These are phyloP conservation scores for Mystacides longicornis DNA, from an alignment of 2,888 invertebrate species.

Conservation along the genomic window DNA sequence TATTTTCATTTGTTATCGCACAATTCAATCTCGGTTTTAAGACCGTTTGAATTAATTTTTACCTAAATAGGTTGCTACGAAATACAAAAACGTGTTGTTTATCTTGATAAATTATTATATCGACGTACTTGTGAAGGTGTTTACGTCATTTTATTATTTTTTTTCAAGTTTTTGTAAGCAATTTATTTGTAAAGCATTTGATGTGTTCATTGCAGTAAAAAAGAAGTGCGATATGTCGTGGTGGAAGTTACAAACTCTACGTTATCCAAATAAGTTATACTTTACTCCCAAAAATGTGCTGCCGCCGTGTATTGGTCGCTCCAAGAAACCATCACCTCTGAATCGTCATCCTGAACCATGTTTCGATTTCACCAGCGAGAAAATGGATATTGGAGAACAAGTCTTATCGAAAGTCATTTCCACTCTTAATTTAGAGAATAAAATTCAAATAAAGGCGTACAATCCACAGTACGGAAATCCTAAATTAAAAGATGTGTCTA, in stretches of 20 bases:
- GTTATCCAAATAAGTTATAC: slow-evolving; percentile 14
- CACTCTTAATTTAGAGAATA: slow-evolving; percentile 8
- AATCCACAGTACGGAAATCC: background rate
- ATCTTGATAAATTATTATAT: no score
- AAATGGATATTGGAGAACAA: background rate
- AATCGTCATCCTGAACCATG: background rate
- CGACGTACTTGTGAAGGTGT: no score
- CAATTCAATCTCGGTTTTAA: no score
- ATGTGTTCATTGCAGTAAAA: slow-evolving; percentile 21
- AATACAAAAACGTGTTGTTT: no score
- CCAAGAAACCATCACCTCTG: slow-evolving; percentile 9
- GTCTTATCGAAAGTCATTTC: slow-evolving; percentile 8
- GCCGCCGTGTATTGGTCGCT: background rate
- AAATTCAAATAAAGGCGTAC: background rate
- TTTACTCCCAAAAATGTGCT: background rate
- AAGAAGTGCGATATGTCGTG: slow-evolving; percentile 19
- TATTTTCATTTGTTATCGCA: no score
- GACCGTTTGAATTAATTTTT: no score
- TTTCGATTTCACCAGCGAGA: slow-evolving; percentile 5
- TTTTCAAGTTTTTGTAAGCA: no score
- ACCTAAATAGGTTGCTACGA: no score
- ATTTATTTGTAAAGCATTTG: no score
- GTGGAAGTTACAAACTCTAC: slow-evolving; percentile 17
- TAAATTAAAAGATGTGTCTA: background rate
- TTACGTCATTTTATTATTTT: no score